A percentile compares a stretch with the other conserved stretches of the same genome.
These are phyloP conservation scores for Drosophila pandora DNA, from an alignment of 1,140 invertebrate genomes.

Conservation along the genomic window DNA sequence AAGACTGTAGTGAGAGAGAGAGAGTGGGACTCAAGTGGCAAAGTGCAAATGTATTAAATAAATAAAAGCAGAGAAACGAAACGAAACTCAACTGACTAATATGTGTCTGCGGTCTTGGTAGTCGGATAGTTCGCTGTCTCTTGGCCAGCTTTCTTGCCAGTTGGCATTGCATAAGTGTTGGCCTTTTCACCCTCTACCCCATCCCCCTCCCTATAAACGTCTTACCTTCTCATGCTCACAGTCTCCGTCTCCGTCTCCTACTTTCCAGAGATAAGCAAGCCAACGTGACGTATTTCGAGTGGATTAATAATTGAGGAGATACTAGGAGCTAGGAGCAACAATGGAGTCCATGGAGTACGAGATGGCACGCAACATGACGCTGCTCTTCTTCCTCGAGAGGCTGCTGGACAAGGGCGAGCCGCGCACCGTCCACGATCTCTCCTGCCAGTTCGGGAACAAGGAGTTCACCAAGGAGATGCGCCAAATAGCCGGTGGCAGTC, in stretches of 20 bases:
- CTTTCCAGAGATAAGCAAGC: conserved; percentile 54
- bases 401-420: conserved; percentile 97
- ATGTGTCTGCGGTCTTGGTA: conserved; percentile 51
- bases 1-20: conserved; percentile 5
- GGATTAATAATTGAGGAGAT: conserved; percentile 53
- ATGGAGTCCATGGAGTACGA: conserved; percentile 98
- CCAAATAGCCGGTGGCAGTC: conserved; percentile 96
- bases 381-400: conserved; percentile 97
- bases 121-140: not conserved
- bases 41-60: conserved; percentile 77
- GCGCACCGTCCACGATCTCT: conserved; percentile 96
- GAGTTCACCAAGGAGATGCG: conserved; percentile 98
- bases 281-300: conserved; percentile 53
- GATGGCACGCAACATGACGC: conserved; percentile 95
- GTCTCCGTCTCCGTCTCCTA: not conserved
- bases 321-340: conserved; percentile 25
- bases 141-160: conserved; percentile 39
- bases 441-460: conserved; percentile 98
- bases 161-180: conserved; percentile 65
- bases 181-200: conserved; percentile 32
- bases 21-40: conserved; percentile 39
- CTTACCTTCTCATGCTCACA: conserved; percentile 2
- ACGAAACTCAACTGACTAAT: conserved; percentile 49
- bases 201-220: conserved; percentile 1
- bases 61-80: conserved; percentile 39